phyloP scores from a whole-genome alignment of 2,797 vertebrate species.

The Pelodytes ibericus region DNA sequence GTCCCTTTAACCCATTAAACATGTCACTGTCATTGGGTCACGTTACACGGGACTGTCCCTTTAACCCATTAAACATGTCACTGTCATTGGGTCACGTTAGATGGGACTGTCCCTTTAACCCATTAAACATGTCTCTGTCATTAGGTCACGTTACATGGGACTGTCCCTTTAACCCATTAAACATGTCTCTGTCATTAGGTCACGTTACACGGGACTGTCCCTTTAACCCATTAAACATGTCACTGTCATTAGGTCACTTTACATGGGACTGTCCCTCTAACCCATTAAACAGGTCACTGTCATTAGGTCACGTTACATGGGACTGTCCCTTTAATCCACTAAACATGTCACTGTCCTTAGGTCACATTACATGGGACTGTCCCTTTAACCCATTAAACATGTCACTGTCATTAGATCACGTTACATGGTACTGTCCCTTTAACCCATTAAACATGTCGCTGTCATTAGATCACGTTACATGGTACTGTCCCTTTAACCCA shows the following conservation, averaged over 20 bases:
- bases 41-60: too few species aligned
- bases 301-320: not conserved
- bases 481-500: not conserved
- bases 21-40: not conserved
- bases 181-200: not conserved
- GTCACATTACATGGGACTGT: not conserved
- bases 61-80: not conserved
- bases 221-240: not conserved
- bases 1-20: constrained; percentile 9
- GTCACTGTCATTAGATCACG: too few species aligned
- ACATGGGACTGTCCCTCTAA: not conserved
- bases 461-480: not conserved
- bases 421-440: not conserved
- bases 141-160: not conserved
- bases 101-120: too few species aligned
- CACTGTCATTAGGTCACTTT: constrained; percentile 9
- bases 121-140: too few species aligned
- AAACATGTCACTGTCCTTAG: not conserved
- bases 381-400: too few species aligned
- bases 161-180: not conserved
- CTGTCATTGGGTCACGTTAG: too few species aligned
- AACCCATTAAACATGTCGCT: not conserved
- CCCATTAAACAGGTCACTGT: not conserved
- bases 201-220: not conserved
- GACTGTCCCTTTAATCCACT: not conserved